These are phyloP conservation scores for Cairina moschata DNA, from an alignment of 2,113 vertebrate genomes.

Conservation along the genomic window DNA sequence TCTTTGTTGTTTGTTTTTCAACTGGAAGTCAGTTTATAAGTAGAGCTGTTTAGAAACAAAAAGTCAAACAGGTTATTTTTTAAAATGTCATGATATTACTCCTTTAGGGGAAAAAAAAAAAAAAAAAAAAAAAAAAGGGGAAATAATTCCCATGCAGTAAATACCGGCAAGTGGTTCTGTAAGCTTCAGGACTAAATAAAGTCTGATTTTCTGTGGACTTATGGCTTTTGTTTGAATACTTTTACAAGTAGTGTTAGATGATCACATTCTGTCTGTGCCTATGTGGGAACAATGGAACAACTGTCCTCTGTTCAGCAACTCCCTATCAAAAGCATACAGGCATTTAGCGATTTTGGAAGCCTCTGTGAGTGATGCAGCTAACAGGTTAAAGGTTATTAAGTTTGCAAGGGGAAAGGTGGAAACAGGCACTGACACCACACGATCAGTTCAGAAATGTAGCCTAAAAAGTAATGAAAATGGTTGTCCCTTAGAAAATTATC, in stretches of 20 bases:
- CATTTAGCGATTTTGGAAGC: not conserved
- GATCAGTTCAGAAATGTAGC: not conserved
- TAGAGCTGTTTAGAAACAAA: not conserved
- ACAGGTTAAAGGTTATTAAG: not conserved
- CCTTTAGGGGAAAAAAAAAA: not conserved
- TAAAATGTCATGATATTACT: not conserved
- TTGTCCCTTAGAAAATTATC: fast-evolving
- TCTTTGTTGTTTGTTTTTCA: not conserved
- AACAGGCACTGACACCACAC: not conserved
- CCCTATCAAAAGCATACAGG: fast-evolving
- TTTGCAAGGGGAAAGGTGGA: not conserved
- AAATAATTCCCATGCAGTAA: not conserved
- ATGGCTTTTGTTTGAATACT: not conserved
- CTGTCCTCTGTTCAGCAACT: not conserved
- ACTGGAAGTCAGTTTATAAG: not conserved
- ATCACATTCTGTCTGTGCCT: not conserved
- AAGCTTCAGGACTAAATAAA: not conserved
- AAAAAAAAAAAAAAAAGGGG: not conserved
- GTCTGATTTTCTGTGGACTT: not conserved
- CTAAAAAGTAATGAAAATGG: not conserved
- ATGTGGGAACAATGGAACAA: not conserved
- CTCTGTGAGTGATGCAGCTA: not conserved
- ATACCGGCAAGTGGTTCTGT: not conserved
- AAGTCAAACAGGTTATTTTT: not conserved
- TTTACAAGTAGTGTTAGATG: not conserved